These are phyloP conservation scores for Amblyjoppa proteus DNA, from an alignment of 2,888 invertebrate species.

Conservation along the genomic window DNA sequence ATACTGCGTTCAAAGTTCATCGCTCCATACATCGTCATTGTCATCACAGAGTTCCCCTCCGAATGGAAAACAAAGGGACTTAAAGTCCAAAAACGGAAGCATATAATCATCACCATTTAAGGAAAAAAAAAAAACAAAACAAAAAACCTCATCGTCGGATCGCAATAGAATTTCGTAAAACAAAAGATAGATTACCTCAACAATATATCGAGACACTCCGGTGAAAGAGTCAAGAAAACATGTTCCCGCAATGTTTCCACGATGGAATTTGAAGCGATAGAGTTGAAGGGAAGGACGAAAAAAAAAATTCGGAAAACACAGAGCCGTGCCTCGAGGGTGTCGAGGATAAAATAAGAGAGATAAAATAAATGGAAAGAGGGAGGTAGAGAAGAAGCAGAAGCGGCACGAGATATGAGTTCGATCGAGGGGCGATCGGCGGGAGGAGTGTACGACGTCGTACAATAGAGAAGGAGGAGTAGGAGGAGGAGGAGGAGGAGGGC, in stretches of 20 bases:
- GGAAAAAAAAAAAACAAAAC: neutral
- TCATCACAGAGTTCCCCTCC: constrained; percentile 19
- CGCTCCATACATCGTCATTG: constrained; percentile 45
- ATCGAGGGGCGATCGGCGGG: constrained; percentile 38
- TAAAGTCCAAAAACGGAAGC: constrained; percentile 9
- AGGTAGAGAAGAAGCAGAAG: constrained; percentile 25
- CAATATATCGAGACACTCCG: neutral
- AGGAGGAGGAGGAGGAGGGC: constrained; percentile 40
- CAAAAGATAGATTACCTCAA: neutral
- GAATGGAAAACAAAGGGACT: neutral
- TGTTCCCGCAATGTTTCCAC: constrained; percentile 3
- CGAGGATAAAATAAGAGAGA: constrained; percentile 31
- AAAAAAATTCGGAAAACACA: constrained; percentile 17
- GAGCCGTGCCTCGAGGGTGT: constrained; percentile 23
- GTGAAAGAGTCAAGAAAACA: neutral
- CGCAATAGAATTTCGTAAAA: constrained; percentile 3
- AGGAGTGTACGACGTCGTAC: constrained; percentile 33
- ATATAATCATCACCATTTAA: constrained; percentile 17
- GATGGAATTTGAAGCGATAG: constrained; percentile 19
- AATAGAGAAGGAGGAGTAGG: constrained; percentile 19
- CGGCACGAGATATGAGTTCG: constrained; percentile 51
- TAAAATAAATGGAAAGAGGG: constrained; percentile 7
- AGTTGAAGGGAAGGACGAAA: constrained; percentile 19
- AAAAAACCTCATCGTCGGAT: constrained; percentile 13
- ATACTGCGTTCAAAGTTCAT: constrained; percentile 47